These are phyloP conservation scores for Sturnira hondurensis DNA, from an alignment of 2,113 vertebrate species.

Conservation along the genomic window DNA sequence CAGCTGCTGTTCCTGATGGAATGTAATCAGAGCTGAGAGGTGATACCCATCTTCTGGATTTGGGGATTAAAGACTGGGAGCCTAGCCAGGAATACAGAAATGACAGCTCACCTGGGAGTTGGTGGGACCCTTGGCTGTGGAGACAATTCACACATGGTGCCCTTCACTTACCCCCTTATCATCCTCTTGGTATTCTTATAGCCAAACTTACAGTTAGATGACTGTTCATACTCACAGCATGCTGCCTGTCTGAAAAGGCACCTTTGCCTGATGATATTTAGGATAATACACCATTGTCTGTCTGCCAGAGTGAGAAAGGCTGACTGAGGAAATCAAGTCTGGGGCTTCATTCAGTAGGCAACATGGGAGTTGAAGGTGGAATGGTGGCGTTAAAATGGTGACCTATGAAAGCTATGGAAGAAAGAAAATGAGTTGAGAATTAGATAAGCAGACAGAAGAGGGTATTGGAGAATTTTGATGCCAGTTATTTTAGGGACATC, in stretches of 20 bases:
- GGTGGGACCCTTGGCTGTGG: neutral
- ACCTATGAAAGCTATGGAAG: neutral
- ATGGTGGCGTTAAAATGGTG: slow-evolving; percentile 2
- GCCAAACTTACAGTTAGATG: neutral
- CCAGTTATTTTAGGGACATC: slow-evolving; percentile 10
- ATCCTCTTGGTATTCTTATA: neutral
- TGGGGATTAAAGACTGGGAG: neutral
- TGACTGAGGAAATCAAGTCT: neutral
- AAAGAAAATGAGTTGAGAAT: neutral
- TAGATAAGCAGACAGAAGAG: neutral
- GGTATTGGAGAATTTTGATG: neutral
- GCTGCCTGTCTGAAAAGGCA: neutral
- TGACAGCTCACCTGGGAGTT: neutral
- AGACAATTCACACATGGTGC: neutral
- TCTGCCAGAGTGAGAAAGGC: neutral
- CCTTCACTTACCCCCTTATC: neutral
- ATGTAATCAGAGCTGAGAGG: neutral
- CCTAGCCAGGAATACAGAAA: neutral
- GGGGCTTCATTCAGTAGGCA: neutral
- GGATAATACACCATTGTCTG: neutral
- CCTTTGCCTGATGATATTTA: neutral
- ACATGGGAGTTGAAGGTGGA: neutral
- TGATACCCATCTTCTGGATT: neutral
- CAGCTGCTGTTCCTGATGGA: neutral
- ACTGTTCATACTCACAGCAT: neutral